A percentile compares a stretch with the other conserved stretches of the same genome.
Evolutionary conservation across 1,140 invertebrate genomes (phyloP).

Genomic region (Ceratina japonica): DNA sequence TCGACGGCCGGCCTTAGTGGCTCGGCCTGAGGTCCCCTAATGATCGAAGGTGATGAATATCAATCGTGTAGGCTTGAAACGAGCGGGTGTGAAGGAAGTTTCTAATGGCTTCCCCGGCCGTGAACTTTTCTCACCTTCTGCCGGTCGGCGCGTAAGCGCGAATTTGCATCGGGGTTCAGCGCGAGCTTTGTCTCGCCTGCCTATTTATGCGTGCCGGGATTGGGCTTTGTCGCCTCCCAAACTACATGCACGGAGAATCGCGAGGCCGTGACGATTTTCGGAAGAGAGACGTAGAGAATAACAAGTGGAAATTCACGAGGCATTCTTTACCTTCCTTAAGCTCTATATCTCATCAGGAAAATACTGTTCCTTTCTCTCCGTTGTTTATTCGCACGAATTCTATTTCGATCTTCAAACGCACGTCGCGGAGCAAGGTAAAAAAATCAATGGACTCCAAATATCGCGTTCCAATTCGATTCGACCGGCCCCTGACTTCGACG

Average conservation of each 20-base stretch:
- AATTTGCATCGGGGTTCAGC: slow-evolving; percentile 43
- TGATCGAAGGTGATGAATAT: slow-evolving; percentile 63
- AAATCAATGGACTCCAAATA: background rate
- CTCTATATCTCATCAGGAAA: no score
- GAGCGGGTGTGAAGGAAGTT: slow-evolving; percentile 48
- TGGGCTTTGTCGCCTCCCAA: background rate
- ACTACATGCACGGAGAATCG: background rate
- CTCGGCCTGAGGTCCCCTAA: slow-evolving; percentile 52
- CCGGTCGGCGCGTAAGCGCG: slow-evolving; percentile 3
- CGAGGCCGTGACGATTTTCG: background rate
- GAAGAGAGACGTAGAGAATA: background rate
- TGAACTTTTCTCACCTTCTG: slow-evolving; percentile 46
- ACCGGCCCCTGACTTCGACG: background rate
- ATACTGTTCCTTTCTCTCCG: background rate
- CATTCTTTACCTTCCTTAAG: no score
- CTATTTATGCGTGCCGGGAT: background rate
- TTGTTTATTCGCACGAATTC: background rate
- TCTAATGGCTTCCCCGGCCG: slow-evolving; percentile 45
- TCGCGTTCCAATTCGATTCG: background rate
- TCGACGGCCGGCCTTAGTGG: slow-evolving; percentile 55
- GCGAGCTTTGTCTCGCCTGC: slow-evolving; percentile 14
- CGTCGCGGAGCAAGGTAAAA: background rate
- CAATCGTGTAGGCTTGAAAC: slow-evolving; percentile 54
- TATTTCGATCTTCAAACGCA: background rate
- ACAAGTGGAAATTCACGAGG: no score